Evolutionary conservation across 1,140 invertebrate species (phyloP).

Genomic region (Neodiprion pinetum): DNA sequence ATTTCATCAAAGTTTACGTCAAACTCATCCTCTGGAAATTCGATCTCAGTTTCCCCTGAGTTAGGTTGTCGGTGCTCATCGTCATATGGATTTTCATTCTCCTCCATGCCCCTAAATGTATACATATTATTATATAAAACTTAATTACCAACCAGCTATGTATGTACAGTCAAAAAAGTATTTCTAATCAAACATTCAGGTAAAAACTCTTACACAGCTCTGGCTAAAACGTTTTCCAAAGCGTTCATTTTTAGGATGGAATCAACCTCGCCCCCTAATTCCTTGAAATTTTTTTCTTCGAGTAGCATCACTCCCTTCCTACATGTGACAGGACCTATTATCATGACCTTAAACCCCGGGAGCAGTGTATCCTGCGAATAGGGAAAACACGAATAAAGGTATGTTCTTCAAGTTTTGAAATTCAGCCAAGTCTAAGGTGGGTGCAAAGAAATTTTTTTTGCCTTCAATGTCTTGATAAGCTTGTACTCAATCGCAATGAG

Average conservation of each 20-base stretch:
- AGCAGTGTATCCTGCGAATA: constrained; percentile 45
- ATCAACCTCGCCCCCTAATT: constrained; percentile 81
- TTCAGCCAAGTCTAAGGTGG: neutral
- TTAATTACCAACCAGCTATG: neutral
- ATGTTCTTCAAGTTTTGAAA: constrained; percentile 4
- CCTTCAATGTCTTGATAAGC: constrained; percentile 67
- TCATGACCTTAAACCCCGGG: constrained; percentile 59
- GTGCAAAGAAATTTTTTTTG: constrained; percentile 30
- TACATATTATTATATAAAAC: constrained; percentile 9
- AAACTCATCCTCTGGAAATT: constrained; percentile 44
- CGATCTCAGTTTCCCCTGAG: constrained; percentile 9
- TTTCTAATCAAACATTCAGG: neutral
- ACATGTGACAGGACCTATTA: constrained; percentile 73
- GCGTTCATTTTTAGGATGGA: constrained; percentile 66
- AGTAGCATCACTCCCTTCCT: constrained; percentile 75
- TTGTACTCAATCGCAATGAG: constrained; percentile 78
- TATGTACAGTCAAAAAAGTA: neutral
- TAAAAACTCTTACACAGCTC: constrained; percentile 60
- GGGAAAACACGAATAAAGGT: constrained; percentile 11
- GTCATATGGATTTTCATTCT: constrained; percentile 60
- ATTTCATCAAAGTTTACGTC: constrained; percentile 42
- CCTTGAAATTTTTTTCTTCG: constrained; percentile 66
- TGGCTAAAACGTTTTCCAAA: constrained; percentile 67
- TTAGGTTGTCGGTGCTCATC: constrained; percentile 27
- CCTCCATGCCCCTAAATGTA: constrained; percentile 21